A percentile compares a stretch with the other conserved stretches of the same genome.
Evolutionary conservation across 2,797 vertebrate species (phyloP).

Genomic region (Acrocephalus scirpaceus): DNA sequence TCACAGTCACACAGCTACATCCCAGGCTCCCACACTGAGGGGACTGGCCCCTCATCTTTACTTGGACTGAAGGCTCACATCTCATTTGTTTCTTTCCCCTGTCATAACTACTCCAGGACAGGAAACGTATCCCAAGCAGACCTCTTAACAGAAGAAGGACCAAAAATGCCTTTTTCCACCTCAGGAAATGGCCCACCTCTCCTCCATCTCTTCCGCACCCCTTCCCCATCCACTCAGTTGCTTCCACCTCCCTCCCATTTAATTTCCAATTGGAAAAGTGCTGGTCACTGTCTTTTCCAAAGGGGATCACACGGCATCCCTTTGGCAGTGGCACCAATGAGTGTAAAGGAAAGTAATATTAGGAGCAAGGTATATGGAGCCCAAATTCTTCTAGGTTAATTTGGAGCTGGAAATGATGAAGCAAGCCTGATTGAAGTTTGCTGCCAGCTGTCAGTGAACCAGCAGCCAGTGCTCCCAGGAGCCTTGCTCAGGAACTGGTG

Average conservation of each 20-base stretch:
- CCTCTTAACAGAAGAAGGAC: not conserved
- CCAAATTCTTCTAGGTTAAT: not conserved
- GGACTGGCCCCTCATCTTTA: not conserved
- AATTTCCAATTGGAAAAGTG: not conserved
- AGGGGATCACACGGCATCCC: not conserved
- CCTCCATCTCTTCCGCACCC: not conserved
- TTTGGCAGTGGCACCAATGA: not conserved
- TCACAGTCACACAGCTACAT: not conserved
- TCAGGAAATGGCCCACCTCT: not conserved
- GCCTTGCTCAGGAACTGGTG: not conserved
- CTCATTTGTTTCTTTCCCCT: not conserved
- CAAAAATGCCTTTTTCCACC: not conserved
- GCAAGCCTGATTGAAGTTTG: not conserved
- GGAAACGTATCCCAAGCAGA: not conserved
- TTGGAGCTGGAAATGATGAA: slow-evolving; percentile 21
- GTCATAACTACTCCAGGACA: not conserved
- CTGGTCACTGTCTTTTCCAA: not conserved
- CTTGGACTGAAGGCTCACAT: not conserved
- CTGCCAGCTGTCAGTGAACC: not conserved
- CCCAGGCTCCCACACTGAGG: not conserved
- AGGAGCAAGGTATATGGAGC: not conserved
- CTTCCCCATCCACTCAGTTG: not conserved
- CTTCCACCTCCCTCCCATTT: not conserved
- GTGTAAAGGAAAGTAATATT: not conserved
- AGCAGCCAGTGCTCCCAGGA: not conserved